These are phyloP conservation scores for Syncerus caffer DNA, from an alignment of 2,797 vertebrate genomes.

Conservation along the genomic window DNA sequence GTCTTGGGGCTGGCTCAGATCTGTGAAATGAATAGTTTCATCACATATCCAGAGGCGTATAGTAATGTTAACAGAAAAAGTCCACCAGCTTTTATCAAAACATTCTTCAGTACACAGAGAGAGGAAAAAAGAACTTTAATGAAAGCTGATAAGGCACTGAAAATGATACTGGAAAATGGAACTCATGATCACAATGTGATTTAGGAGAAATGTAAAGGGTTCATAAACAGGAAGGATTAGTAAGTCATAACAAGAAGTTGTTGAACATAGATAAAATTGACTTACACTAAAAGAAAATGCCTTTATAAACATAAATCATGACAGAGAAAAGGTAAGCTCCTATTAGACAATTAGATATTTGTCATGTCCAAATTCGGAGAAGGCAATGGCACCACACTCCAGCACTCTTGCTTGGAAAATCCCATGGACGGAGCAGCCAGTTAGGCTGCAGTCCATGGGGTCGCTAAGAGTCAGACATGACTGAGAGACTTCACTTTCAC, in stretches of 20 bases:
- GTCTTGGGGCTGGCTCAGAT: not conserved
- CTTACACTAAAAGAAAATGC: not conserved
- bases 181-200: not conserved
- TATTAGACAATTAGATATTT: not conserved
- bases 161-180: not conserved
- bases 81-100: not conserved
- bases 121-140: not conserved
- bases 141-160: not conserved
- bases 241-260: not conserved
- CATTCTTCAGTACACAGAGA: not conserved
- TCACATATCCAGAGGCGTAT: not conserved
- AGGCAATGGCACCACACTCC: too few relatives aligned
- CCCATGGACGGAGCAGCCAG: too few relatives aligned
- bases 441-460: too few relatives aligned
- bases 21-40: not conserved
- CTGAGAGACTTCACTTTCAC: too few relatives aligned
- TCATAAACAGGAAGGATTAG: not conserved
- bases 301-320: not conserved
- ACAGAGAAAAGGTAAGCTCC: not conserved
- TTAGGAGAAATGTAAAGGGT: not conserved
- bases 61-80: slow-evolving; percentile 13
- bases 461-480: too few relatives aligned
- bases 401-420: too few relatives aligned
- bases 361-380: not conserved
- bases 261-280: not conserved